Evolutionary conservation across 2,888 invertebrate species (phyloP), one percentile per base, ranked within the genome.

Genomic region (Brachyptera putata): DNA sequence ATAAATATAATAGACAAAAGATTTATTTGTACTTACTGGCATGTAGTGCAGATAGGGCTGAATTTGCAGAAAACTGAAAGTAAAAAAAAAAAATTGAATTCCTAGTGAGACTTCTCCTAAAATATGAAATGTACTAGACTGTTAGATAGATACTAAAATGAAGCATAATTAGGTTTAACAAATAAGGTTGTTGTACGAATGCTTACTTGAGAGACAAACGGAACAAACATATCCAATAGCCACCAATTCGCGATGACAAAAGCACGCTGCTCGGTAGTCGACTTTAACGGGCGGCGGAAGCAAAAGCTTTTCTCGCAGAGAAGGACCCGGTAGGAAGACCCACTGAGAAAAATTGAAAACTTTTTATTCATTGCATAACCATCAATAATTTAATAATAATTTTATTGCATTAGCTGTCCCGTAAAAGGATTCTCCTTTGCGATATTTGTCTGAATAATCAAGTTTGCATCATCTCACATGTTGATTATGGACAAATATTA

Each of bases 221-320:
- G 97, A 98, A 77, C 98, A 99, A 18, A 98, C 97, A 74, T 90
- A 97, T 64, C 97, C 98, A 68, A 97, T 88, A 71, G 96, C 95
- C 62, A 98, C 90, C 36, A 98, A 82, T 69, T 93, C 91, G 21
- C 95, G 80, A 74, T 98, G 98, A 71, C 98, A 99, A 79, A 98
- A 98, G 76, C 98, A 98, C 0, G 97, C 95, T 2, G 98, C 96
- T 67, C 97, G 80, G 76, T 97, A 97, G 76, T 97, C 96, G 3
- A 98, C 95, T 67, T 92, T 89, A 0, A 89, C 89, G 0, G 91
- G 85, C 0, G 94, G 92, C 0, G 97, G 96, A 49, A 95, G 74
- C 1, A 94, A 90, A 65, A 97, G 75, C 73, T 91, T 89, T 48
- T 82, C 83, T 7, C 96, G 80, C 65, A 90, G 83, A 30, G 83